phyloP scores from a whole-genome alignment of 2,797 vertebrate species.

The Lepus oiostolus region DNA sequence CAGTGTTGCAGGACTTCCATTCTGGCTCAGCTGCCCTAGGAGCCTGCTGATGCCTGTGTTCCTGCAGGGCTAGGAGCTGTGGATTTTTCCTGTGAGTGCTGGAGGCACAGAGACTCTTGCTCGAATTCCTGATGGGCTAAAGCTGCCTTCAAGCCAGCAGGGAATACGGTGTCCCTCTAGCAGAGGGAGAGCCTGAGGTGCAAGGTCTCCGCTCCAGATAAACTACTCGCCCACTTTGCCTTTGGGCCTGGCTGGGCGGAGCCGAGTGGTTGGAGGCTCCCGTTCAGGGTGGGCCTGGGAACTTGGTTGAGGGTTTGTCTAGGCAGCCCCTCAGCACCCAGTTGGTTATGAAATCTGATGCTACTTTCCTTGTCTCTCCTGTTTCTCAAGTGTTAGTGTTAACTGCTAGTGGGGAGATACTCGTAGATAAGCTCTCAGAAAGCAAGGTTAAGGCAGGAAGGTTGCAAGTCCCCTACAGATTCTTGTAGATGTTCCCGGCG shows the following conservation, averaged over 20 bases:
- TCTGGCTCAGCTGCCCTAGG: not conserved
- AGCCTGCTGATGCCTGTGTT: not conserved
- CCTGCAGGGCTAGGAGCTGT: not conserved
- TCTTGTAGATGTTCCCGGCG: not conserved
- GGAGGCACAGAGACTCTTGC: not conserved
- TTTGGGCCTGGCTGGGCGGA: constrained; percentile 3
- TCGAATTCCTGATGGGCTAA: not conserved
- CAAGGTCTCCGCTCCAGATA: not conserved
- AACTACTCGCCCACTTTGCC: not conserved
- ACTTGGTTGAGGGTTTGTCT: not conserved
- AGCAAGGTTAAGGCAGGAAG: not conserved
- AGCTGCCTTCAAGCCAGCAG: not conserved
- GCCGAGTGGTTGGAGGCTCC: not conserved
- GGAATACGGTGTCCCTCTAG: not conserved
- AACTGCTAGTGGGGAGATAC: not conserved
- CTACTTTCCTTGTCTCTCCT: constrained; percentile 15
- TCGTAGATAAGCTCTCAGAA: not conserved
- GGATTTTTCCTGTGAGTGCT: not conserved
- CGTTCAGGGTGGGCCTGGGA: not conserved
- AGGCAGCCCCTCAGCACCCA: not conserved
- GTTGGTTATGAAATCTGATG: not conserved
- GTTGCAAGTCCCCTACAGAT: not conserved
- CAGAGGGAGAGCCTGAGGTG: not conserved
- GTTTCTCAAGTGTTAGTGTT: constrained; percentile 47
- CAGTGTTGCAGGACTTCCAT: not conserved